These are phyloP conservation scores for Podilymbus podiceps DNA, from an alignment of 2,113 vertebrate genomes.

Conservation along the genomic window DNA sequence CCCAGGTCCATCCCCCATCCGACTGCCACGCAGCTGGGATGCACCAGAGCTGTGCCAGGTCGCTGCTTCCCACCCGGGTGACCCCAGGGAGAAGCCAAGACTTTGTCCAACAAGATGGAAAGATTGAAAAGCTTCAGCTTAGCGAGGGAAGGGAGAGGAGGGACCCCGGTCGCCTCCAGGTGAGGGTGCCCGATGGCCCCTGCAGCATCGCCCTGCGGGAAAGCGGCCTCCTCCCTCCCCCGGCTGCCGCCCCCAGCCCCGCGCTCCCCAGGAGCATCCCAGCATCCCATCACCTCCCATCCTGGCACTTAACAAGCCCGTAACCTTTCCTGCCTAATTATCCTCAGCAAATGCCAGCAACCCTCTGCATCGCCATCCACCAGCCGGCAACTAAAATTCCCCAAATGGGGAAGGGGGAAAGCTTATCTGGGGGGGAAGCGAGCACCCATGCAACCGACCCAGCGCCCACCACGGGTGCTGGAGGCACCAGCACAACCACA, in stretches of 20 bases:
- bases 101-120: accelerated
- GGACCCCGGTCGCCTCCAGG: not conserved
- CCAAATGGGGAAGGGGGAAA: not conserved
- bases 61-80: accelerated
- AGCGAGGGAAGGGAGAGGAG: not conserved
- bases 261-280: not conserved
- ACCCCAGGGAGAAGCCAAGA: not conserved
- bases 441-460: accelerated
- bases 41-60: not conserved
- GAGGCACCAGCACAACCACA: accelerated
- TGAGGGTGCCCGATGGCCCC: accelerated
- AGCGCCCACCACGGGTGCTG: accelerated
- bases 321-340: not conserved
- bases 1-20: not conserved
- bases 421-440: accelerated
- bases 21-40: accelerated
- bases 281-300: not conserved
- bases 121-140: not conserved
- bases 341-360: not conserved
- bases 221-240: not conserved
- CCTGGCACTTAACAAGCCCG: accelerated
- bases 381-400: accelerated
- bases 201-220: not conserved
- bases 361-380: accelerated
- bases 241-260: not conserved